These are phyloP conservation scores for Acanthurus leucopareius DNA, from an alignment of 2,797 vertebrate species.

Conservation along the genomic window DNA sequence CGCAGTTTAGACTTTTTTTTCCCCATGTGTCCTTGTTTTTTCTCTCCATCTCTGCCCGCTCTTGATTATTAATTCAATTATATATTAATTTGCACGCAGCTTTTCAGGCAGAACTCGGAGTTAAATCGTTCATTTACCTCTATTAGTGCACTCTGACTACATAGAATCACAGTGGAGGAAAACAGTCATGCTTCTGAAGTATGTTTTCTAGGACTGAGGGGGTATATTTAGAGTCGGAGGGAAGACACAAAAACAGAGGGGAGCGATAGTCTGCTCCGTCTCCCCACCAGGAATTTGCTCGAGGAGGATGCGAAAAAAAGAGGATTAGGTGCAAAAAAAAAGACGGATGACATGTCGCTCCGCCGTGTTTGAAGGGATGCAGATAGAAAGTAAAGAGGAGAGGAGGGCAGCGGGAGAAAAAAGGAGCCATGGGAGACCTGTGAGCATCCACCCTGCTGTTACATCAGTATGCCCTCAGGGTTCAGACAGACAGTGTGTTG, in stretches of 20 bases:
- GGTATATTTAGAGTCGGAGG: slow-evolving; percentile 42
- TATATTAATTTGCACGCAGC: neutral
- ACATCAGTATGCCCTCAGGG: slow-evolving; percentile 73
- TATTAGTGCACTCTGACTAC: slow-evolving; percentile 25
- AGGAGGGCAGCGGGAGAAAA: slow-evolving; percentile 28
- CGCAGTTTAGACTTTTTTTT: slow-evolving; percentile 14
- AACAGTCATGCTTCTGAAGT: neutral
- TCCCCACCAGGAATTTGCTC: slow-evolving; percentile 12
- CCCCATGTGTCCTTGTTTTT: slow-evolving; percentile 8
- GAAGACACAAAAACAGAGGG: no score
- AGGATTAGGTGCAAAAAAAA: neutral
- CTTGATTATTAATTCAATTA: slow-evolving; percentile 32
- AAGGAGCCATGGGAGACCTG: slow-evolving; percentile 51
- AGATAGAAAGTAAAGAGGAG: slow-evolving; percentile 12
- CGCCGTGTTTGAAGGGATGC: neutral
- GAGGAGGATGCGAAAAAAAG: neutral
- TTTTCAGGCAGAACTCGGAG: slow-evolving; percentile 15
- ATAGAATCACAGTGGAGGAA: neutral
- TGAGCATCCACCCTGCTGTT: slow-evolving; percentile 68
- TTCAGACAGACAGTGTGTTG: slow-evolving; percentile 52
- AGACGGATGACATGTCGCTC: neutral
- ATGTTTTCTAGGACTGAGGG: slow-evolving; percentile 44
- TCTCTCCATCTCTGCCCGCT: neutral
- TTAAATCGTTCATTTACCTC: slow-evolving; percentile 32
- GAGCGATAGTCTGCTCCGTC: slow-evolving; percentile 34